A percentile compares a stretch with the other conserved stretches of the same genome.
These are phyloP conservation scores for Bos indicus DNA, from an alignment of 2,113 vertebrate species.

Conservation along the genomic window DNA sequence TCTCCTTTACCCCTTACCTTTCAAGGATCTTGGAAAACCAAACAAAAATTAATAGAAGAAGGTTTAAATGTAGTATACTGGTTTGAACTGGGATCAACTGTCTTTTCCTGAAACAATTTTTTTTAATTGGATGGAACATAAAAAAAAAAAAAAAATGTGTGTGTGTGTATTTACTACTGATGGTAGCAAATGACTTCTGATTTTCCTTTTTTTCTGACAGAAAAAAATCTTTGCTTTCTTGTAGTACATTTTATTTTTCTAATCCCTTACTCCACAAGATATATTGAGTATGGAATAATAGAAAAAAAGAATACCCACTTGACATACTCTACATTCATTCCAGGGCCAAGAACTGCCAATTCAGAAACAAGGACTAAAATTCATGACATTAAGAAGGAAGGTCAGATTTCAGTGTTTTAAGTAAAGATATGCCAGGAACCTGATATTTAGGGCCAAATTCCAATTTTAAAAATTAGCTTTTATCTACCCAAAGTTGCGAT, in stretches of 20 bases:
- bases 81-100: background rate
- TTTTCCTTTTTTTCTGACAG: background rate
- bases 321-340: background rate
- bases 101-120: background rate
- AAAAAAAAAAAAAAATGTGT: background rate
- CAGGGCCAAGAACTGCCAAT: background rate
- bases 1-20: background rate
- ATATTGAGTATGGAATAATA: background rate
- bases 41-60: background rate
- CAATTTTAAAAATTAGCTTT: background rate
- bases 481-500: background rate
- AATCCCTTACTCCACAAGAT: background rate
- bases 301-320: background rate
- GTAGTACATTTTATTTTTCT: background rate
- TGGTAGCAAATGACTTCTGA: background rate
- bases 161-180: background rate
- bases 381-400: background rate
- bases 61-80: background rate
- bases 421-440: background rate
- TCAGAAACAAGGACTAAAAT: background rate
- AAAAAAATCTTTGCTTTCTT: constrained; percentile 10
- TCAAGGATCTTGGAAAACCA: background rate
- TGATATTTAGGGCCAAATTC: background rate
- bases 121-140: background rate
- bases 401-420: background rate